phyloP scores from a whole-genome alignment of 2,113 vertebrate genomes.

The Pachypanchax playfairii region DNA sequence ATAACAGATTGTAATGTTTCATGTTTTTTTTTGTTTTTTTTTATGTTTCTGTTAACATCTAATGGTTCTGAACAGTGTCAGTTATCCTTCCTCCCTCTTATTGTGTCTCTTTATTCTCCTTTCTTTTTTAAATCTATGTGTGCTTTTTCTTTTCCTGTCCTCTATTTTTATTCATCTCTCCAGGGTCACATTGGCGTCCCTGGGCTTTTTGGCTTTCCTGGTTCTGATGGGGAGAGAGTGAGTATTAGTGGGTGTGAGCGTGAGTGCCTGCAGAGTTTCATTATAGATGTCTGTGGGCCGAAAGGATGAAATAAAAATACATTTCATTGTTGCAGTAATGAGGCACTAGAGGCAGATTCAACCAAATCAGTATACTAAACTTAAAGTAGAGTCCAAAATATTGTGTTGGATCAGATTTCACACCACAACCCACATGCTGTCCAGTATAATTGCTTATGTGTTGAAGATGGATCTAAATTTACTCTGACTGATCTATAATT shows the following conservation, averaged over 20 bases:
- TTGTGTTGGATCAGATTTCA: constrained; percentile 24
- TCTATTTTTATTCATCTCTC: constrained; percentile 51
- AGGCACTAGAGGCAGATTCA: constrained; percentile 28
- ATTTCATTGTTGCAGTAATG: constrained; percentile 30
- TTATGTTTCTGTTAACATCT: background rate
- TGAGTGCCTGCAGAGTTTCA: constrained; percentile 10
- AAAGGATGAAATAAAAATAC: constrained; percentile 35
- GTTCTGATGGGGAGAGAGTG: constrained; percentile 93
- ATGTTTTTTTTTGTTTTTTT: background rate
- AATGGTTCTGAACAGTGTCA: background rate
- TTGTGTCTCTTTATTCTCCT: background rate
- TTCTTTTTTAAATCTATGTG: constrained; percentile 12
- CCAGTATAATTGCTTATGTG: constrained; percentile 24
- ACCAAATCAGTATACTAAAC: constrained; percentile 25
- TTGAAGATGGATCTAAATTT: constrained; percentile 43
- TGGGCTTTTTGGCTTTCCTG: constrained; percentile 90
- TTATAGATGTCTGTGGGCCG: constrained; percentile 12
- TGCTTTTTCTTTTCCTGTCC: constrained; percentile 52
- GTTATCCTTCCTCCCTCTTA: constrained; percentile 61
- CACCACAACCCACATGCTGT: background rate
- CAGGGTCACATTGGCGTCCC: constrained; percentile 94
- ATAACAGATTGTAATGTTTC: constrained; percentile 12
- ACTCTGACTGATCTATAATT: constrained; percentile 27
- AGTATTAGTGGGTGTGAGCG: constrained; percentile 75
- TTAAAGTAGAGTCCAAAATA: constrained; percentile 10